A percentile compares a stretch with the other conserved stretches of the same genome.
Conservation (phyloP, 2,888 invertebrate genomes). For the Psylliodes chrysocephalus region DNA sequence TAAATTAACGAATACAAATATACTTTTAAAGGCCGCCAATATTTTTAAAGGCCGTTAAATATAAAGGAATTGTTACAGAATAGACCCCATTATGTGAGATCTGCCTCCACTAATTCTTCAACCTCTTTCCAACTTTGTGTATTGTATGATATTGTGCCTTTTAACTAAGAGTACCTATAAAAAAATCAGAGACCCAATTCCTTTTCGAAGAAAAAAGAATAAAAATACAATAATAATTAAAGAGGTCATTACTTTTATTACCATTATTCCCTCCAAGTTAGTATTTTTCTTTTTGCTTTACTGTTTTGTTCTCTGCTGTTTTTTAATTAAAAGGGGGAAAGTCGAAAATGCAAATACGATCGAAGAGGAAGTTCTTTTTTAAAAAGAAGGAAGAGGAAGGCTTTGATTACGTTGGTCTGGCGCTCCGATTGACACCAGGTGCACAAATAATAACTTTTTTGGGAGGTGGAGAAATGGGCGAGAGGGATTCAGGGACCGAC, state of each 20-base stretch:
- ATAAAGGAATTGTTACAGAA: no score
- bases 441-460: constrained; percentile 48
- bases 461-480: constrained; percentile 54
- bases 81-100: no score
- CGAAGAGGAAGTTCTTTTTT: not conserved
- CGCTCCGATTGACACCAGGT: constrained; percentile 47
- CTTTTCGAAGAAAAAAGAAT: no score
- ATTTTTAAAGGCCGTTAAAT: no score
- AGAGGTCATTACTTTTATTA: not conserved
- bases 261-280: not conserved
- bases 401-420: constrained; percentile 14
- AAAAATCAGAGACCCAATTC: not conserved
- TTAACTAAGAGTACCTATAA: no score
- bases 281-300: not conserved
- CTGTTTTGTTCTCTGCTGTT: not conserved
- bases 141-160: no score
- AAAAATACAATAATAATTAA: no score
- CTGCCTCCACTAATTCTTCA: no score
- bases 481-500: constrained; percentile 53
- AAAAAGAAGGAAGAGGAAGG: not conserved
- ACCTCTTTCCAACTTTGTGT: no score
- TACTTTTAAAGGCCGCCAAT: no score
- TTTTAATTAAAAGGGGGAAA: constrained; percentile 7
- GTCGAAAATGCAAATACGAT: not conserved
- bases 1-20: no score